These are phyloP conservation scores for Oryzias woworae DNA, from an alignment of 2,113 vertebrate genomes.

Conservation along the genomic window DNA sequence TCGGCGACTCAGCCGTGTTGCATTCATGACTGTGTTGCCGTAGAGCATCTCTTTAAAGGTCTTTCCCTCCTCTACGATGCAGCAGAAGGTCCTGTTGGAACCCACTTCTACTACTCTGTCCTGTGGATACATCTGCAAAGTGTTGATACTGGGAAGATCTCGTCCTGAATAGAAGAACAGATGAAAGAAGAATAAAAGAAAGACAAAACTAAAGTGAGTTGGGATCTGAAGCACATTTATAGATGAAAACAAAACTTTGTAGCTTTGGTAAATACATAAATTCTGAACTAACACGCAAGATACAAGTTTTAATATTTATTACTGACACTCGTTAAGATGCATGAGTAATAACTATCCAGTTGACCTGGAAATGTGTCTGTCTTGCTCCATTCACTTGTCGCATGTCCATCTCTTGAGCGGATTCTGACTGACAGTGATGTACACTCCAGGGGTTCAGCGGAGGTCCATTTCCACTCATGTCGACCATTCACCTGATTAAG, in stretches of 20 bases:
- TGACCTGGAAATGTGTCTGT: conserved; percentile 54
- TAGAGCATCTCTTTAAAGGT: conserved; percentile 11
- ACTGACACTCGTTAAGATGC: neutral
- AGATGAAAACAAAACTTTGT: no score
- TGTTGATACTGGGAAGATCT: conserved; percentile 41
- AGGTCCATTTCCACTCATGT: conserved; percentile 73
- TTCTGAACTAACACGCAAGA: neutral
- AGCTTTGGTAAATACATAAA: no score
- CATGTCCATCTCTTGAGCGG: conserved; percentile 62
- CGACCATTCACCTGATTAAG: conserved; percentile 25
- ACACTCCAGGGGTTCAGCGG: conserved; percentile 73
- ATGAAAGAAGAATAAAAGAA: neutral
- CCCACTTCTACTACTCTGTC: conserved; percentile 60
- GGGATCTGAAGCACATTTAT: no score
- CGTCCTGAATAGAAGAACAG: conserved; percentile 47
- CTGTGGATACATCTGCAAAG: conserved; percentile 47
- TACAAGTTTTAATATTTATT: neutral
- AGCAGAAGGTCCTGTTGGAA: conserved; percentile 71
- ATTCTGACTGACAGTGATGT: conserved; percentile 69
- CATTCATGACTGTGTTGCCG: neutral
- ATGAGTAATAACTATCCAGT: neutral
- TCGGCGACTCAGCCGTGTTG: conserved; percentile 63
- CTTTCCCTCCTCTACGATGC: conserved; percentile 58
- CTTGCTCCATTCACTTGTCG: conserved; percentile 70
- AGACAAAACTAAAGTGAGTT: neutral